A percentile compares a stretch with the other conserved stretches of the same genome.
phyloP scores from a whole-genome alignment of 2,113 vertebrate species.

The Peromyscus polionotus region DNA sequence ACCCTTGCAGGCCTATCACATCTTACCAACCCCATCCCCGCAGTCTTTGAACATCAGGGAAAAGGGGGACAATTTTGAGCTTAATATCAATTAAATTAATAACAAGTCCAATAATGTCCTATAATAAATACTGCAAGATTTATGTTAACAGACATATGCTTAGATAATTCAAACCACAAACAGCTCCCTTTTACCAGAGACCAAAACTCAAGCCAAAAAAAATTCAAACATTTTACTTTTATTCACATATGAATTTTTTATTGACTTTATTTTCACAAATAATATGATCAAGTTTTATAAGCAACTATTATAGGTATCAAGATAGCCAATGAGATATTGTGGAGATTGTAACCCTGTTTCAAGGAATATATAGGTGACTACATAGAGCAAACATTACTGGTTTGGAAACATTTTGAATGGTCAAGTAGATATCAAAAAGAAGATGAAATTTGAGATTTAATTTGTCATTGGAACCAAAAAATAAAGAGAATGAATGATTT shows the following conservation, averaged over 20 bases:
- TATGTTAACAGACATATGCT: constrained; percentile 10
- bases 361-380: neutral
- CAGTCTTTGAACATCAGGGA: neutral
- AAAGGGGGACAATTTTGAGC: neutral
- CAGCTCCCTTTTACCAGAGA: neutral
- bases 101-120: neutral
- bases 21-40: neutral
- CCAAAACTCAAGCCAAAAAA: neutral
- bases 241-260: constrained; percentile 13
- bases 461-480: neutral
- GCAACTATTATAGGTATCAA: neutral
- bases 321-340: neutral
- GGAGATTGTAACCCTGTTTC: neutral
- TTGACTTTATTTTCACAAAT: constrained; percentile 7
- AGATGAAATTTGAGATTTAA: constrained; percentile 15
- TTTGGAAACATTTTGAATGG: constrained; percentile 27
- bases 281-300: constrained; percentile 8
- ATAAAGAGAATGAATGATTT: neutral
- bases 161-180: constrained; percentile 40
- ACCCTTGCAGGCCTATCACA: neutral
- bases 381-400: constrained; percentile 4
- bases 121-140: neutral
- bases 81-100: constrained; percentile 52
- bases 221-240: constrained; percentile 41
- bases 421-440: constrained; percentile 49